Evolutionary conservation across 1,140 invertebrate genomes (phyloP), one percentile per base, ranked within the genome.

Genomic region (Zaprionus capensis): DNA sequence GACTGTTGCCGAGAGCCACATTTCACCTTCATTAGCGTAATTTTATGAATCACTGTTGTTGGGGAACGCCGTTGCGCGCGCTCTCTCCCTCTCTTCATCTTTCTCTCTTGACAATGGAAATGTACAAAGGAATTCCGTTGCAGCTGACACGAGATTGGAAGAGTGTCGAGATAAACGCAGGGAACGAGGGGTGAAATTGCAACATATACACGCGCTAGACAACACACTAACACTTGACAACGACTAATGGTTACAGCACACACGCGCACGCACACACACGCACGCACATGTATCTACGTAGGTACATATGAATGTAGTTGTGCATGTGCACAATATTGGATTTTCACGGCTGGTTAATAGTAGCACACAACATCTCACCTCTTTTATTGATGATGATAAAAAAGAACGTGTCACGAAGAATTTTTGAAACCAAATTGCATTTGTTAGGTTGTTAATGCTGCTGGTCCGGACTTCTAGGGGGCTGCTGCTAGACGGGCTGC

Each of bases 241-340:
- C 20, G 20, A 24, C 53, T n/a, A 17, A 22, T 31, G 49, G 72
- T 83, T 83, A 83, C 81, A 84, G 26, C 76, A 86, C 79, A 65
- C 71, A 71, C 75, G 69, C 71, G 62, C 31, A 62, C 72, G 15
- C 56, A 67, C 64, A 75, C 24, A 63, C 36, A 61, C 46, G 9
- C 57, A 69, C n/a, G 44, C 41, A 46, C 41, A 62, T n/a, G 26
- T 11, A 55, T n/a, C 58, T 28, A 55, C 26, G 55, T 28, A 56
- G 17, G 15, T 61, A 4, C 46, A 62, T 56, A 44, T 36, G 79
- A 62, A 36, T 82, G 28, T 31, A 31, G 28, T 53, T 72, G 64
- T 84, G 53, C 36, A 53, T 76, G 80, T 68, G 83, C 80, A 82
- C 59, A 71, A 82, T 86, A 86, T 86, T 83, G 83, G 80, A 87